Conservation (phyloP, 2,797 vertebrate genomes). For the Cephalopachus bancanus region DNA sequence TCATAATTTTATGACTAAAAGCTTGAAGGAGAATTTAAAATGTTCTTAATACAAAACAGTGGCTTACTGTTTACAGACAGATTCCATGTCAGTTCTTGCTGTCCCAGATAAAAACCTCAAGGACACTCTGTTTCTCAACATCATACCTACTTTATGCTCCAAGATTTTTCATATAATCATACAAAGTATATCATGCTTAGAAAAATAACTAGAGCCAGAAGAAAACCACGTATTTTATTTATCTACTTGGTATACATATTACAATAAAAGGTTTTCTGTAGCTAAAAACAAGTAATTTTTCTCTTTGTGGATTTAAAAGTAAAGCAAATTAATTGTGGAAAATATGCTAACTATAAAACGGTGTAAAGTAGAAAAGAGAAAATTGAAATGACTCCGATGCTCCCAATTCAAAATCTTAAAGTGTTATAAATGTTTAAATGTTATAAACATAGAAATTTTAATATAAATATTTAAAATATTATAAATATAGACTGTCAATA, state of each 20-base stretch:
- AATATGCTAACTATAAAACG: neutral
- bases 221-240: neutral
- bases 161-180: constrained; percentile 9
- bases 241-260: neutral
- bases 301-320: constrained; percentile 39
- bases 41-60: neutral
- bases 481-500: neutral
- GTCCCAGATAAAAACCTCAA: neutral
- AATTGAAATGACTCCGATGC: neutral
- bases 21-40: neutral
- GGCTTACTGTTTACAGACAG: neutral
- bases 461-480: neutral
- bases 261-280: neutral
- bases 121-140: neutral
- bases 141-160: neutral
- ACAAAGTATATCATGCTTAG: neutral
- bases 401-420: neutral
- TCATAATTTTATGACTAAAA: constrained; percentile 24
- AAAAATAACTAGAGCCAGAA: neutral
- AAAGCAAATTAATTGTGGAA: neutral
- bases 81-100: neutral
- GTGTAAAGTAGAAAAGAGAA: neutral
- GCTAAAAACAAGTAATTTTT: neutral
- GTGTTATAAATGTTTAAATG: neutral
- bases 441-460: neutral